Base-by-base conservation (phyloP, 1,140 invertebrate genomes). In the Plodia interpunctella region DNA sequence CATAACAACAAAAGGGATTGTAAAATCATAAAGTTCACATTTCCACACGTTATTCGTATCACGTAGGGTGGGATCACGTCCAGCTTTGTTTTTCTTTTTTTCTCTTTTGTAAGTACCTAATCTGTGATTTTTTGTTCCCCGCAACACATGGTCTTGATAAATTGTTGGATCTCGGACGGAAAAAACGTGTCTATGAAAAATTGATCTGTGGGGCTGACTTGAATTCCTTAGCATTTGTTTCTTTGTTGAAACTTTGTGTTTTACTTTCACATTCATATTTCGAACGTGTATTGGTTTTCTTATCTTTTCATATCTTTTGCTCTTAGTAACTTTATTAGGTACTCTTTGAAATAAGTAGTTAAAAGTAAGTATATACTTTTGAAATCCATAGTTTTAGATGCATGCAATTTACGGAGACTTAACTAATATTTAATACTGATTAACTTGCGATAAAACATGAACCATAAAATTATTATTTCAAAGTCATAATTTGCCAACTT, bases 61-160 rank as follows among this genome's bases (percentile, higher is more conserved):
- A 78, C 76, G 75, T 75, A 60, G 20, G 52, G 52, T 56, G 57
- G 63, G 67, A 72, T 79, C 75, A 72, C 74, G 74, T 76, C 64
- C 69, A 51, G 70, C 60, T 74, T 74, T 73, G 25, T 63, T 59
- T 59, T 53, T 72, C 68, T 73, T 69, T 69, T 70, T 25, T n/a
- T n/a, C n/a, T n/a, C n/a, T n/a, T n/a, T 72, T 68, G 72, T 70
- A 70, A 73, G 65, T 66, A 78, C 68, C 70, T 76, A 74, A 80
- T 80, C 73, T 66, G 59, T 74, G 70, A 73, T 74, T 76, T 79
- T 73, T 71, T 71, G 68, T 70, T 61, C 49, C 35, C 55, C 57
- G 65, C 51, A 74, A 76, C 75, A 77, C 64, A 69, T 72, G 68
- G 57, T 59, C 51, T 63, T 74, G 73, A 80, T 72, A 73, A 77